Conservation (phyloP, 2,797 vertebrate species). For the Takifugu rubripes region DNA sequence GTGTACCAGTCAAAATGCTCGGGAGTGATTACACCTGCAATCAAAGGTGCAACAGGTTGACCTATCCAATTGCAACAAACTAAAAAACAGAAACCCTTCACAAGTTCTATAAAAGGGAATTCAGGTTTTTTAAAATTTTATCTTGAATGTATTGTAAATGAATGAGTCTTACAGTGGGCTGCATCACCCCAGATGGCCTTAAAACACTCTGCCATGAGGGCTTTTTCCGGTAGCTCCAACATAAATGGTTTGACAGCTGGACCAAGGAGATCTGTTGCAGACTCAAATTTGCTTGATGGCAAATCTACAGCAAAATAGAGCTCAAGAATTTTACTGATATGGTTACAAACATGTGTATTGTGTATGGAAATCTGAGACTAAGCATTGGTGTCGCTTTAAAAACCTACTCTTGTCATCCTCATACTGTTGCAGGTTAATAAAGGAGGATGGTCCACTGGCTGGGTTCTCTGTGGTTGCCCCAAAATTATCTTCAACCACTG, state of each 20-base stretch:
- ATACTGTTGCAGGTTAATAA: constrained; percentile 54
- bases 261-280: constrained; percentile 59
- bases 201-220: constrained; percentile 68
- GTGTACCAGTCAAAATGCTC: constrained; percentile 76
- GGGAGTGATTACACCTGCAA: constrained; percentile 53
- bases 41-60: too few species aligned
- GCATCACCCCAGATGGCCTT: constrained; percentile 61
- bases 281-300: constrained; percentile 11
- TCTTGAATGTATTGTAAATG: background rate
- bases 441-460: constrained; percentile 68
- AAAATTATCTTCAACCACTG: constrained; percentile 47
- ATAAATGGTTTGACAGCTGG: constrained; percentile 65
- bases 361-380: too few species aligned
- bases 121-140: too few species aligned
- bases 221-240: constrained; percentile 62
- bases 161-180: constrained; percentile 34
- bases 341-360: background rate
- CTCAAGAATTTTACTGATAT: background rate
- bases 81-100: too few species aligned
- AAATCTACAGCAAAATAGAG: constrained; percentile 42
- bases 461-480: constrained; percentile 13
- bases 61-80: too few species aligned
- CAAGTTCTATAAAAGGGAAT: too few species aligned
- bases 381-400: too few species aligned
- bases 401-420: constrained; percentile 51